Base-by-base conservation (phyloP, 2,113 vertebrate genomes). In the Isichthys henryi region DNA sequence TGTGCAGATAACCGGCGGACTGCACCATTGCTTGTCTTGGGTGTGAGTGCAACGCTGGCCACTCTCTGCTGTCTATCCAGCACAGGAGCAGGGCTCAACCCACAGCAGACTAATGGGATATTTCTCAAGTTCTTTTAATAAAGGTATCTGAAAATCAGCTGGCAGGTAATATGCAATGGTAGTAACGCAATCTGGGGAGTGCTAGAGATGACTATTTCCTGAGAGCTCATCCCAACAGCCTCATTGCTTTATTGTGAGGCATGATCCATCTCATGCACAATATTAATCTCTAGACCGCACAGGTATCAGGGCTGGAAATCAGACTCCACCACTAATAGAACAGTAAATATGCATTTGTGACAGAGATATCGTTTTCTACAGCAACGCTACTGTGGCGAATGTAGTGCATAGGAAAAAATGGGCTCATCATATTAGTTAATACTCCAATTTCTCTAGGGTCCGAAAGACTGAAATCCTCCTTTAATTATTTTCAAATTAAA, bases 111-210 rank as follows among this genome's bases (percentile, higher is more conserved):
- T 19, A 35, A 66, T 39, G 48, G 80, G 85, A 87, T 88, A 91
- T 92, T 92, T 92, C 91, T 92, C 91, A 93, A 92, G 85, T 89
- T 89, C 90, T 92, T 92, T 92, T 92, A 92, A 92, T 92, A 92
- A 92, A 91, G 90, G 88, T 90, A 92, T 90, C 90, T 88, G 89
- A 86, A 89, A 88, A 92, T 91, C 90, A 89, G 88, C 87, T 83
- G 89, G 23, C 90, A 62, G 52, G 53, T 49, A 89, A 88, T 85
- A 87, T 82, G 86, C 84, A 86, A 88, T 50, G 88, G 88, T 45
- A 50, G 88, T 89, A 90, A 92, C 90, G 74, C 93, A 93, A 93
- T 93, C 91, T 90, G 77, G 66, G 74, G 21, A 86, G 19, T 6
- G 88, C 31, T 87, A 58, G 48, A 89, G 83, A 91, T 90, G 91